A percentile compares a stretch with the other conserved stretches of the same genome.
Conservation (phyloP, 1,140 invertebrate species). For the Pantala flavescens region DNA sequence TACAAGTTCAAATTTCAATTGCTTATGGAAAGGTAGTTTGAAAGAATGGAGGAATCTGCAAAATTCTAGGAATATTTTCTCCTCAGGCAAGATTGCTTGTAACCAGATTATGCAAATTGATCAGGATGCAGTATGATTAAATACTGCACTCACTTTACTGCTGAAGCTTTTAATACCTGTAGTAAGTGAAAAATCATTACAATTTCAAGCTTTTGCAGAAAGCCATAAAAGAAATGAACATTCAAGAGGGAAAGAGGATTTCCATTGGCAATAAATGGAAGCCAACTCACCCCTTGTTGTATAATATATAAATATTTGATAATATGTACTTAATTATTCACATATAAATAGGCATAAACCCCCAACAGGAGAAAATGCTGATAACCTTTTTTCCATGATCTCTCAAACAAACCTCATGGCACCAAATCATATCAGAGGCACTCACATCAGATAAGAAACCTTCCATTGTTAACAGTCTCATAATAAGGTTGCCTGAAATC, state of each 20-base stretch:
- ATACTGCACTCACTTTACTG: not conserved
- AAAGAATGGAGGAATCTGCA: not conserved
- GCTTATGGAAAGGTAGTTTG: not conserved
- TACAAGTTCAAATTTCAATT: not conserved
- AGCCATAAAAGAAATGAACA: not conserved
- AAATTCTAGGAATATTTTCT: not conserved
- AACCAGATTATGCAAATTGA: too few species aligned
- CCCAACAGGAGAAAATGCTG: not conserved
- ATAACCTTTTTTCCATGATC: too few species aligned
- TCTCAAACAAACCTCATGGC: too few species aligned
- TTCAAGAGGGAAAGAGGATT: not conserved
- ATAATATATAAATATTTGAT: not conserved
- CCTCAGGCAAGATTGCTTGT: too few species aligned
- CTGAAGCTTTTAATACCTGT: not conserved
- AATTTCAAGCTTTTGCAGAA: slow-evolving; percentile 2
- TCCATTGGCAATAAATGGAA: not conserved
- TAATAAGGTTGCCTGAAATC: not conserved
- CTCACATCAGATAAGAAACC: too few species aligned
- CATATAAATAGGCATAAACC: not conserved
- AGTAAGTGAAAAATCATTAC: slow-evolving; percentile 3
- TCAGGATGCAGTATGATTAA: too few species aligned
- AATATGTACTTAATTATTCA: not conserved
- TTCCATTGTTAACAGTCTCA: not conserved
- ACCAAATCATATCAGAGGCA: too few species aligned
- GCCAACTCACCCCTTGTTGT: not conserved